Base-by-base conservation (phyloP, 2,113 vertebrate species). In the Vidua macroura region DNA sequence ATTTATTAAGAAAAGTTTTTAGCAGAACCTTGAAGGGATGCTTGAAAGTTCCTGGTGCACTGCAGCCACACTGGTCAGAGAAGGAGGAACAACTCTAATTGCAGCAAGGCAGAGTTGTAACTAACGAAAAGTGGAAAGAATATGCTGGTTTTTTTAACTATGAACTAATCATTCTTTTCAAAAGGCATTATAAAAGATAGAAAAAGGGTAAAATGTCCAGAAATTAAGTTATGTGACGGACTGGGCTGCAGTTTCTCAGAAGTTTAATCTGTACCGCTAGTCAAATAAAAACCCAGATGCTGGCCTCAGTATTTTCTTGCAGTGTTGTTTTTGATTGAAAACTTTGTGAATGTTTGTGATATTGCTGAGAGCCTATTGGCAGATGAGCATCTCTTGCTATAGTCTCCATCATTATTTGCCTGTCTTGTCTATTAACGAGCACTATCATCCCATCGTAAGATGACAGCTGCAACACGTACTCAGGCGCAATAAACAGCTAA, bases 391-490 rank as follows among this genome's bases (percentile, higher is more conserved):
- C 98, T 98, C 98, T 98, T 97, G 98, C 98, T 98, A 98, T 98
- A 98, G 98, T 98, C 97, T 98, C 98, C 98, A 98, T 98, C 98
- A 98, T 98, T 98, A 98, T 98, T 98, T 98, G 98, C 98, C 98
- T 98, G 98, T 98, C 98, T 98, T 98, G 98, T 98, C 98, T 98
- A 98, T 98, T 98, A 98, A 98, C 98, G 97, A 98, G 98, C 97
- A 98, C 98, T 98, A 98, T 98, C 98, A 98, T 98, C 97, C 98
- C 98, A 97, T 98, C 98, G 97, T 97, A 97, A 98, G 98, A 98
- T 98, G 98, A 98, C 98, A 98, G 98, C 98, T 98, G 98, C 98
- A 98, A 98, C 98, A 98, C 98, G 98, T 98, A 98, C 98, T 98
- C 98, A 97, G 97, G 98, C 97, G 97, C 98, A 98, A 98, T 98